Evolutionary conservation across 2,113 vertebrate species (phyloP).

Genomic region (Poecile atricapillus): DNA sequence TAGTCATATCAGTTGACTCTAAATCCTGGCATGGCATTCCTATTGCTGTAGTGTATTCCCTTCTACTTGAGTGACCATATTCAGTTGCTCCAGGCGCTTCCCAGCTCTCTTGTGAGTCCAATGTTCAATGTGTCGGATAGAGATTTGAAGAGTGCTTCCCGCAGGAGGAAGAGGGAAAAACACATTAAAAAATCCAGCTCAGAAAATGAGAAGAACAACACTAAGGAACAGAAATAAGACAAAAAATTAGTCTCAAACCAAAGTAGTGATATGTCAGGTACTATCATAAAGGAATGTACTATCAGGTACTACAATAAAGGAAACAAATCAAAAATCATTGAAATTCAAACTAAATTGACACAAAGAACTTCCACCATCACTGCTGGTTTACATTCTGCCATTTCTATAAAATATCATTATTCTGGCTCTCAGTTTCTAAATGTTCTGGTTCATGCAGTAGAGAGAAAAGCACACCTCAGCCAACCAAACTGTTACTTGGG

Average conservation of each 20-base stretch:
- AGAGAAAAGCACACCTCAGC: background rate
- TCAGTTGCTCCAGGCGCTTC: background rate
- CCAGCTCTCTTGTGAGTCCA: background rate
- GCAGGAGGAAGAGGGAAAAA: background rate
- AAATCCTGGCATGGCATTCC: background rate
- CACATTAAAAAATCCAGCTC: background rate
- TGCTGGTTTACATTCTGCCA: background rate
- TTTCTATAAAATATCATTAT: background rate
- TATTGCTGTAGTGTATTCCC: fast-evolving
- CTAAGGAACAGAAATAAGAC: background rate
- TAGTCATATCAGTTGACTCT: background rate
- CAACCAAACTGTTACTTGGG: background rate
- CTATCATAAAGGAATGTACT: background rate
- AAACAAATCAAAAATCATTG: background rate
- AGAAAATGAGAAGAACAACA: background rate
- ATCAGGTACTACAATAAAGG: background rate
- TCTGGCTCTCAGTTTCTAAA: background rate
- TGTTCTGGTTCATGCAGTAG: background rate
- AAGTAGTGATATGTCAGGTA: background rate
- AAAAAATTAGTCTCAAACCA: background rate
- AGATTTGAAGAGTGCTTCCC: background rate
- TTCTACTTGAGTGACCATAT: background rate
- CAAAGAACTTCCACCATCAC: background rate
- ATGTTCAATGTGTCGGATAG: background rate
- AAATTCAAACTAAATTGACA: background rate